Base-by-base conservation (phyloP, 2,797 vertebrate genomes). In the Coendou prehensilis region DNA sequence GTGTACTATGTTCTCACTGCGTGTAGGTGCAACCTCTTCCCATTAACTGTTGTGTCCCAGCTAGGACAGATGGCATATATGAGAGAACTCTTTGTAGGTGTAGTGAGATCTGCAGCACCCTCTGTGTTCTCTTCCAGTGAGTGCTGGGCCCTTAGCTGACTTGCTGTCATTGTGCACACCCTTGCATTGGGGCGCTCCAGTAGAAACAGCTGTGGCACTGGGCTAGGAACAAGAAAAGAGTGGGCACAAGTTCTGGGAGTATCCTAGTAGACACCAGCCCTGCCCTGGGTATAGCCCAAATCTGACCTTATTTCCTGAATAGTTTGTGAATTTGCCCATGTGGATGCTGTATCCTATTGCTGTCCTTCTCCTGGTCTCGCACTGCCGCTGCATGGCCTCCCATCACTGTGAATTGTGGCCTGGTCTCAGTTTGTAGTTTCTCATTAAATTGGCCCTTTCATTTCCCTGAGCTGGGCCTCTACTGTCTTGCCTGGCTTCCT, bases 401-500 rank as follows among this genome's bases (percentile, higher is more conserved):
- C 82, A 67, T 93, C 95, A 97, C 96, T 97, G 96, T 98, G 96
- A 97, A 96, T 56, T 13, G 57, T 94, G 96, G 96, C 96, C 82
- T 57, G 28, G 79, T 96, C 79, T 92, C 86, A 61, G 86, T 97
- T 95, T 97, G 84, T 98, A 96, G 93, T 97, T 96, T 85, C 94
- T 97, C 91, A 97, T 98, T 98, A 98, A 98, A 98, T 80, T 79
- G 87, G 97, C 95, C 95, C 95, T 91, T 95, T 84, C 83, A 91
- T 87, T 87, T 41, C 89, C 95, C 59, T 28, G n/a, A 79, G 50
- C 80, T 57, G 92, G 93, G 94, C 93, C 94, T 97, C 93, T 95
- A 82, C 86, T 96, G 54, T 97, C 57, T 95, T 89, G 93, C 96
- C 91, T 97, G 95, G 93, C 91, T 97, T 97, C 92, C 95, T 98